phyloP scores from a whole-genome alignment of 2,113 vertebrate genomes.

The Peucedramus taeniatus region DNA sequence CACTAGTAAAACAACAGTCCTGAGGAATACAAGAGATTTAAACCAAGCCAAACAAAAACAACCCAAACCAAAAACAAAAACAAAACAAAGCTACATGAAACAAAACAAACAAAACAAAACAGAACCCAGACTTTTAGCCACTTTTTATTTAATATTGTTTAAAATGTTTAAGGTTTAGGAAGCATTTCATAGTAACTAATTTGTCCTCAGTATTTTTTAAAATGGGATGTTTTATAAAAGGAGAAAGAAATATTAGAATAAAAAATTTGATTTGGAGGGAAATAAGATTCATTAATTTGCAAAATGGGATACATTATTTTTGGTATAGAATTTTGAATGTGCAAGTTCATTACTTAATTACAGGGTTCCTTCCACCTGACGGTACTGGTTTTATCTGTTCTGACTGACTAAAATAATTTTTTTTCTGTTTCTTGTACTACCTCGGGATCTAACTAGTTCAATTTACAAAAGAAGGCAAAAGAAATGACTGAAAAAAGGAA shows the following conservation, averaged over 20 bases:
- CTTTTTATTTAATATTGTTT: not conserved
- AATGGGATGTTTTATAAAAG: not conserved
- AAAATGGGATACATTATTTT: not conserved
- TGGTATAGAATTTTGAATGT: not conserved
- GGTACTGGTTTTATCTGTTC: not conserved
- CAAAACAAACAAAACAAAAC: not conserved
- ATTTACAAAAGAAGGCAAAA: not conserved
- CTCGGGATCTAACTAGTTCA: not conserved
- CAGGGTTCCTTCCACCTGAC: not conserved
- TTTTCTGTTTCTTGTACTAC: not conserved
- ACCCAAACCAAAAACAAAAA: not conserved
- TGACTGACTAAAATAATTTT: not conserved
- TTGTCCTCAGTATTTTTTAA: not conserved
- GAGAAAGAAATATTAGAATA: not conserved
- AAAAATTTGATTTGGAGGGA: not conserved
- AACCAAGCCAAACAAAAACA: not conserved
- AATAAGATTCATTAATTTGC: not conserved
- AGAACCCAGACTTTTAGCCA: not conserved
- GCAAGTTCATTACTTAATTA: not conserved
- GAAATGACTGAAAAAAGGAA: fast-evolving
- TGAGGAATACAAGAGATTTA: not conserved
- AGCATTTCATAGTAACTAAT: not conserved
- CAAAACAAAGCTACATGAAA: not conserved
- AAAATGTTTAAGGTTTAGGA: not conserved
- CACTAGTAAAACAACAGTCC: not conserved